Conservation (phyloP, 1,140 invertebrate genomes). For the Meloidogyne chitwoodi region DNA sequence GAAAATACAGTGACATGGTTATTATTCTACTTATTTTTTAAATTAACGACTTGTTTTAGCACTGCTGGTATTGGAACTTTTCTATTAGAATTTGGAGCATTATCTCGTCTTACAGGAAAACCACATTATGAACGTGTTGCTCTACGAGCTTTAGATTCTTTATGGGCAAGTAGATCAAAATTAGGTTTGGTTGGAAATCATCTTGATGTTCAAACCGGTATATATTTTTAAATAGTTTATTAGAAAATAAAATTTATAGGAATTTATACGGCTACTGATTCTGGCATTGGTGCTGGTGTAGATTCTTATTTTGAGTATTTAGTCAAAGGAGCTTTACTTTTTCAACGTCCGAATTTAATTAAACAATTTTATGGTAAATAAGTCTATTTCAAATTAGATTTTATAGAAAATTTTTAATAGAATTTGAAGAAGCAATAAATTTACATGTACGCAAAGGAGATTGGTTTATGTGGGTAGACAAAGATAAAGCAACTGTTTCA, state of each 20-base stretch:
- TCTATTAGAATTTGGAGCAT: constrained; percentile 89
- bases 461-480: constrained; percentile 93
- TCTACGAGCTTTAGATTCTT: constrained; percentile 78
- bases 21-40: neutral
- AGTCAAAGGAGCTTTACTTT: constrained; percentile 79
- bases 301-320: constrained; percentile 99
- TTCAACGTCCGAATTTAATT: constrained; percentile 77
- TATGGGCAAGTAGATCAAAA: constrained; percentile 79
- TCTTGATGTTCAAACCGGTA: constrained; percentile 78
- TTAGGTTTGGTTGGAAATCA: constrained; percentile 90
- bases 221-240: too few species aligned
- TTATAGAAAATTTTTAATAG: constrained; percentile 16
- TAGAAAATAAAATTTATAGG: constrained; percentile 64
- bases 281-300: constrained; percentile 78
- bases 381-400: constrained; percentile 31
- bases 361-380: constrained; percentile 74
- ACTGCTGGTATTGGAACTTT: constrained; percentile 93
- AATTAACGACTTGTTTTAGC: neutral
- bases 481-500: constrained; percentile 88
- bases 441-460: constrained; percentile 86
- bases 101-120: constrained; percentile 88
- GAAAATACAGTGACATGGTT: constrained; percentile 90
- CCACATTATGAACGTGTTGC: constrained; percentile 88
- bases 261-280: constrained; percentile 91
- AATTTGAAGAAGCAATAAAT: constrained; percentile 69